Percentiles rank a stretch among this genome's conserved stretches.
phyloP scores from a whole-genome alignment of 92 coral and sea anemone genomes.

The Pocillopora meandrina region DNA sequence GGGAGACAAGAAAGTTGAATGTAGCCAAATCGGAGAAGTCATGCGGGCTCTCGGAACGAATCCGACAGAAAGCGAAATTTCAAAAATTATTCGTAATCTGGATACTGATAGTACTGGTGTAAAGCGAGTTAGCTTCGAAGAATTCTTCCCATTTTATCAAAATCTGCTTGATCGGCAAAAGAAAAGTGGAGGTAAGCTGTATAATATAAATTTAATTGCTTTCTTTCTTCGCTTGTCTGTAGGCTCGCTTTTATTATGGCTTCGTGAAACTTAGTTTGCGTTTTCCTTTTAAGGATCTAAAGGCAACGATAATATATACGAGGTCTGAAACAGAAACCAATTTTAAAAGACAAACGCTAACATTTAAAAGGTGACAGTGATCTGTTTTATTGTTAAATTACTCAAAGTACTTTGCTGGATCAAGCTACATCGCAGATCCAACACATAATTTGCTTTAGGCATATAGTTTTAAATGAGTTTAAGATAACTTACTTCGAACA shows the following conservation, averaged over 20 bases:
- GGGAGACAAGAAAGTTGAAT: conserved; percentile 85
- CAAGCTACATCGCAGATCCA: not conserved
- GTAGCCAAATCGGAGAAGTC: conserved; percentile 93
- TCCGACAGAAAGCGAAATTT: conserved; percentile 89
- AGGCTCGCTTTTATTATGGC: not conserved
- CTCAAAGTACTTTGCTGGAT: not conserved
- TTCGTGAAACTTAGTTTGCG: not conserved
- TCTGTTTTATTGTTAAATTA: not conserved
- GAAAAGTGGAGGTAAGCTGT: conserved; percentile 63
- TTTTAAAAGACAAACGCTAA: not conserved
- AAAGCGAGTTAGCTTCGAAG: conserved; percentile 84
- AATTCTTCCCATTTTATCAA: conserved; percentile 88
- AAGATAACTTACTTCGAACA: not conserved
- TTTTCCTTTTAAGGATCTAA: not conserved
- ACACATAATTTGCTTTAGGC: not conserved
- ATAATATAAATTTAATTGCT: not conserved
- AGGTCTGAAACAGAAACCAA: not conserved
- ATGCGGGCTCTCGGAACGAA: conserved; percentile 95
- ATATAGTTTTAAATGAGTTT: not conserved
- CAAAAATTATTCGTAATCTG: conserved; percentile 72
- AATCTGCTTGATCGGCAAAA: conserved; percentile 79
- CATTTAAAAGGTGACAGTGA: not conserved
- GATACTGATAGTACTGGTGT: conserved; percentile 62
- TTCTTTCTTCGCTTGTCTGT: not conserved
- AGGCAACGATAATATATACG: not conserved